phyloP scores from a whole-genome alignment of 2,888 invertebrate genomes.

The Ectropis crepuscularia region DNA sequence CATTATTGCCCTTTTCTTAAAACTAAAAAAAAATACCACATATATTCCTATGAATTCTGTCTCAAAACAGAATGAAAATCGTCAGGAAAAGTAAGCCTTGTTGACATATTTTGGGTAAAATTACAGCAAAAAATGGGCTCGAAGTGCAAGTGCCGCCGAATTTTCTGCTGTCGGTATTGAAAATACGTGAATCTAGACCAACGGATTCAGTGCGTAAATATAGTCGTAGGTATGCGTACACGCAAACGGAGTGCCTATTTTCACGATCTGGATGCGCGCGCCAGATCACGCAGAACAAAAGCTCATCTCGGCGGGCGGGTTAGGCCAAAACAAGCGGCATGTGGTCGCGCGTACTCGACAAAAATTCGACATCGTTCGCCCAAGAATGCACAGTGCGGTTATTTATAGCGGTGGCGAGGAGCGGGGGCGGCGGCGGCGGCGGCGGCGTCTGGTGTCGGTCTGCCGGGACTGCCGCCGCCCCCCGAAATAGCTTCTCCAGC shows the following conservation, averaged over 20 bases:
- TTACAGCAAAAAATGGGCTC: no score
- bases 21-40: no score
- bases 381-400: slow-evolving; percentile 83
- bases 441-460: slow-evolving; percentile 85
- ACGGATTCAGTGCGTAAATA: slow-evolving; percentile 36
- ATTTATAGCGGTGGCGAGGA: slow-evolving; percentile 81
- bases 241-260: slow-evolving; percentile 26
- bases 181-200: slow-evolving; percentile 31
- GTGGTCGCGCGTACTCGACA: slow-evolving; percentile 84
- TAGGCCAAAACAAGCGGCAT: slow-evolving; percentile 82
- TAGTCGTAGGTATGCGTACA: slow-evolving; percentile 35
- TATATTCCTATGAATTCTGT: no score
- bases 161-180: no score
- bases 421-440: slow-evolving; percentile 77
- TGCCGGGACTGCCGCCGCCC: slow-evolving; percentile 86
- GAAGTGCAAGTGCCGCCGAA: not conserved
- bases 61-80: no score
- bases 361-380: slow-evolving; percentile 84
- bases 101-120: not conserved
- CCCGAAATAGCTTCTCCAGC: slow-evolving; percentile 84
- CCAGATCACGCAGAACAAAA: slow-evolving; percentile 31
- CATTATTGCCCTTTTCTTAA: no score
- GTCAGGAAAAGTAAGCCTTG: not conserved
- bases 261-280: slow-evolving; percentile 31
- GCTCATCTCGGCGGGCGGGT: slow-evolving; percentile 46